A percentile compares a stretch with the other conserved stretches of the same genome.
These are phyloP conservation scores for Sturnus vulgaris DNA, from an alignment of 2,113 vertebrate genomes.

Conservation along the genomic window DNA sequence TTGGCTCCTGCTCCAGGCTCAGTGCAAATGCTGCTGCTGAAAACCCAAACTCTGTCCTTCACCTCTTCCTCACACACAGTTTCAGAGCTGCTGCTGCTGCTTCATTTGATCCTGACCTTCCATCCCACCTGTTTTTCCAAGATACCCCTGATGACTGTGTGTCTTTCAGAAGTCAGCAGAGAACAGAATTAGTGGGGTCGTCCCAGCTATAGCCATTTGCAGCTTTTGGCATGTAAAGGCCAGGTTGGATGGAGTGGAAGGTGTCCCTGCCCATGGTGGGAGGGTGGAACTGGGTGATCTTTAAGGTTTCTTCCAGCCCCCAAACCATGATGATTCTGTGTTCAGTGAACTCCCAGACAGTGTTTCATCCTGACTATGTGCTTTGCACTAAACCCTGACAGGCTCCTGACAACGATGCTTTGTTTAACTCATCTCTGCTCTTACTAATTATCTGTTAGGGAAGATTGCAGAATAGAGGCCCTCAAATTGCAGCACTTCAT, in stretches of 20 bases:
- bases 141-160: background rate
- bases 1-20: background rate
- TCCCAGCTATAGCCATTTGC: background rate
- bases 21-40: background rate
- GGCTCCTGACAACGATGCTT: background rate
- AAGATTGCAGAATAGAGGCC: background rate
- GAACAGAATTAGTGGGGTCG: background rate
- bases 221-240: background rate
- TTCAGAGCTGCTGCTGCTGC: background rate
- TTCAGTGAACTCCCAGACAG: background rate
- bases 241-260: background rate
- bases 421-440: background rate
- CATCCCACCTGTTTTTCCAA: background rate
- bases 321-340: background rate
- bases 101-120: background rate
- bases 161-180: background rate
- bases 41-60: background rate
- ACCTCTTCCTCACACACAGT: background rate
- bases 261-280: background rate
- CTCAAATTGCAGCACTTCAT: conserved; percentile 47
- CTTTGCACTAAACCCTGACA: background rate
- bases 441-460: conserved; percentile 26
- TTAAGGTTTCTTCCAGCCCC: background rate
- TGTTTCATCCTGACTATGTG: background rate
- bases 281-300: background rate